These are phyloP conservation scores for Drosophila subquinaria DNA, from an alignment of 2,888 invertebrate genomes.

Conservation along the genomic window DNA sequence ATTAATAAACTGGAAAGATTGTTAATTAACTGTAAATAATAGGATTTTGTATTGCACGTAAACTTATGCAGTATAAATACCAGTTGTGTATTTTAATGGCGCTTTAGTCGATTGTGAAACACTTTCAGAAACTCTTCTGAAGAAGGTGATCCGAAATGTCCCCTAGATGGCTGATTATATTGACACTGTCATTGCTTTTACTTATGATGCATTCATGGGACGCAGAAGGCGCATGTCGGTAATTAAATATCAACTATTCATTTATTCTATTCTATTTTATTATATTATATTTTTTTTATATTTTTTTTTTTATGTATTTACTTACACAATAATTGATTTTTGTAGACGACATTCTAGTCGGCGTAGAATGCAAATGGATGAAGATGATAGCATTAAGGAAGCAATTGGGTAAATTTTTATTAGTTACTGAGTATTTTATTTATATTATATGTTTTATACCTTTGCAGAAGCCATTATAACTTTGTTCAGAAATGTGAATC, in stretches of 20 bases:
- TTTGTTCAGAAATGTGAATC: no score
- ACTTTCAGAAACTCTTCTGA: neutral
- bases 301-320: no score
- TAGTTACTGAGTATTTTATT: no score
- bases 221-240: constrained; percentile 1
- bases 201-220: neutral
- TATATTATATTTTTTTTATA: no score
- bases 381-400: no score
- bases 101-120: neutral
- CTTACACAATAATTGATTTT: neutral
- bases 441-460: no score
- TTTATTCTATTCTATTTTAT: no score
- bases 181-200: neutral
- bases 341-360: neutral
- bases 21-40: neutral
- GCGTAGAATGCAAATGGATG: neutral
- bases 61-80: neutral
- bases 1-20: neutral
- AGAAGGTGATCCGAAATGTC: neutral
- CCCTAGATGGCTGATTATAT: neutral
- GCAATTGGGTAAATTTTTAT: no score
- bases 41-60: neutral
- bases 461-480: no score
- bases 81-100: no score
- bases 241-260: neutral